Percentiles rank a stretch among this genome's conserved stretches.
Conservation (phyloP, 1,140 invertebrate species). For the Colletes latitarsis region DNA sequence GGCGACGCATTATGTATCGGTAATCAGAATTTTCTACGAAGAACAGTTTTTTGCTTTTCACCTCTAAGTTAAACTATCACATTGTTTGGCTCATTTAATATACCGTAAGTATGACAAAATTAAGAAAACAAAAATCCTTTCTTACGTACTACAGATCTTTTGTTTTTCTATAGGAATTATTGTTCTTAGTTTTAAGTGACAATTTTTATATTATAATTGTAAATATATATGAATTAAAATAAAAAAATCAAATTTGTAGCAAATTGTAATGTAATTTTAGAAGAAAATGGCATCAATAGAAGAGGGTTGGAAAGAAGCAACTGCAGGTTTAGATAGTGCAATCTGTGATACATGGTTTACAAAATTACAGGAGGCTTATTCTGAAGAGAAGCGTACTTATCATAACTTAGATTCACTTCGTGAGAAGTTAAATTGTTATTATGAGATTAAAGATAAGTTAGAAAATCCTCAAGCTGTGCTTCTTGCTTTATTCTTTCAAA, state of each 20-base stretch:
- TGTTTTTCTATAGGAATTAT: not conserved
- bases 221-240: not conserved
- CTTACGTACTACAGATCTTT: not conserved
- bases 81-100: constrained; percentile 34
- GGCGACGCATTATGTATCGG: constrained; percentile 51
- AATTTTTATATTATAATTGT: not conserved
- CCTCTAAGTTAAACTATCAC: constrained; percentile 25
- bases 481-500: constrained; percentile 82
- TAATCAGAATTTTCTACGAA: constrained; percentile 48
- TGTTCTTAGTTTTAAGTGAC: not conserved
- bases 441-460: constrained; percentile 78
- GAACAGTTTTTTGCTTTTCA: constrained; percentile 36
- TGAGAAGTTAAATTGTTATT: constrained; percentile 79
- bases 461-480: constrained; percentile 79
- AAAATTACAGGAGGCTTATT: constrained; percentile 73
- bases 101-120: constrained; percentile 9
- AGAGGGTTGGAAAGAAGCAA: constrained; percentile 77
- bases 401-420: constrained; percentile 80
- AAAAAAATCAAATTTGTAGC: not conserved
- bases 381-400: constrained; percentile 78
- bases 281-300: constrained; percentile 74
- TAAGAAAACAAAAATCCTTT: not conserved
- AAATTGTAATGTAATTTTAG: constrained; percentile 11
- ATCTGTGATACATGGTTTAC: constrained; percentile 75
- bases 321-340: constrained; percentile 67